Evolutionary conservation across 2,113 vertebrate genomes (phyloP).

Genomic region (Entosphenus tridentatus): DNA sequence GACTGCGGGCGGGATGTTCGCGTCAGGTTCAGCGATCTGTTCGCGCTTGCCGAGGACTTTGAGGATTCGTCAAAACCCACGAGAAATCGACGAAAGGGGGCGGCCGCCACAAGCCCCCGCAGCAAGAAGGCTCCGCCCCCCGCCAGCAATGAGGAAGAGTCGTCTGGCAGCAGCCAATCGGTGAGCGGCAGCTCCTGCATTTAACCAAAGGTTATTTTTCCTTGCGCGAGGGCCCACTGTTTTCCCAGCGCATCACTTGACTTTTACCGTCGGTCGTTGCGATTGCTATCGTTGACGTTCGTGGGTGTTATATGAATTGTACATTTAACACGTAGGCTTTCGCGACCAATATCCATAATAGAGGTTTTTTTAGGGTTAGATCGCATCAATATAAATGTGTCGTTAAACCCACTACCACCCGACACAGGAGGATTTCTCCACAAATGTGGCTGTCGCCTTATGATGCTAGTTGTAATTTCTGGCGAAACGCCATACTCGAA

Average conservation of each 20-base stretch:
- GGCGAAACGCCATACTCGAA: no score
- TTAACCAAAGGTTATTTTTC: neutral
- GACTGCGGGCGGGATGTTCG: no score
- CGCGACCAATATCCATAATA: fast-evolving
- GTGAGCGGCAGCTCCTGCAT: slow-evolving; percentile 21
- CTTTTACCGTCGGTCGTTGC: neutral
- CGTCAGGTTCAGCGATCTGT: slow-evolving; percentile 62
- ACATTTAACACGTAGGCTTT: neutral
- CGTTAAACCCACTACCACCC: no score
- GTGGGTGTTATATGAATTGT: neutral
- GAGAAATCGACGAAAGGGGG: slow-evolving; percentile 56
- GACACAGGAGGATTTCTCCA: no score
- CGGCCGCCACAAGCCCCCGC: slow-evolving; percentile 46
- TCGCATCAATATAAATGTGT: no score
- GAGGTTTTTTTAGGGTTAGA: neutral
- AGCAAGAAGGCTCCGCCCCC: slow-evolving; percentile 44
- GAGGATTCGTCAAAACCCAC: slow-evolving; percentile 59
- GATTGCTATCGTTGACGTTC: neutral
- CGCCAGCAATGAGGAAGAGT: slow-evolving; percentile 56
- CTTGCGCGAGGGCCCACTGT: neutral
- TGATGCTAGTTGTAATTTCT: no score
- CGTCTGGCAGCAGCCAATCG: slow-evolving; percentile 52
- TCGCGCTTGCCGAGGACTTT: slow-evolving; percentile 64
- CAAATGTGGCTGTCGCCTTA: no score
- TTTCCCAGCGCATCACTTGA: neutral